These are phyloP conservation scores for Ellobius talpinus DNA, from an alignment of 2,113 vertebrate genomes.

Conservation along the genomic window DNA sequence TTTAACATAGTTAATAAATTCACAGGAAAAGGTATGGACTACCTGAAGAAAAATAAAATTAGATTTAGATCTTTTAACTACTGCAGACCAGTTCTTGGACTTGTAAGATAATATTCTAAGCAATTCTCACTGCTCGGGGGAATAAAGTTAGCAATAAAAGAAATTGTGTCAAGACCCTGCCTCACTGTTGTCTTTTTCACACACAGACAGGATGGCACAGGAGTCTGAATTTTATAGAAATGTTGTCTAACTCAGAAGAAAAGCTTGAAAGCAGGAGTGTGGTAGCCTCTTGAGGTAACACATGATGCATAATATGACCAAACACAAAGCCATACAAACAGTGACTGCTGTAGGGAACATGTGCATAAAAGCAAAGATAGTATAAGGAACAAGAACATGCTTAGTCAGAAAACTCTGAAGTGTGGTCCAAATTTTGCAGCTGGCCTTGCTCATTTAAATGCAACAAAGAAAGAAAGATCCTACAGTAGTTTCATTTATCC, in stretches of 20 bases:
- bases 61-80: not conserved
- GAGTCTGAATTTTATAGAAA: not conserved
- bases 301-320: not conserved
- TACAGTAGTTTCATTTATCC: not conserved
- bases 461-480: not conserved
- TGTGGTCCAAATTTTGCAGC: not conserved
- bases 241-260: not conserved
- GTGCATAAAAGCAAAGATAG: not conserved
- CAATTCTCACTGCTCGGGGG: too few species aligned
- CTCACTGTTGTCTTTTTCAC: not conserved
- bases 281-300: not conserved
- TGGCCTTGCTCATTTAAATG: not conserved
- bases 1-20: not conserved
- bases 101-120: too few species aligned
- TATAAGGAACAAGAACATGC: not conserved
- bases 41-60: not conserved
- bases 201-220: not conserved
- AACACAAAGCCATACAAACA: not conserved
- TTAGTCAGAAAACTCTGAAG: not conserved
- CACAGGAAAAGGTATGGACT: not conserved
- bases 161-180: not conserved
- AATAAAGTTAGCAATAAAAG: too few species aligned
- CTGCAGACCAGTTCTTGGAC: too few species aligned
- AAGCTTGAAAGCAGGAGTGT: not conserved
- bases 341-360: fast-evolving